These are phyloP conservation scores for Linepithema humile DNA, from an alignment of 1,140 invertebrate species.

Conservation along the genomic window DNA sequence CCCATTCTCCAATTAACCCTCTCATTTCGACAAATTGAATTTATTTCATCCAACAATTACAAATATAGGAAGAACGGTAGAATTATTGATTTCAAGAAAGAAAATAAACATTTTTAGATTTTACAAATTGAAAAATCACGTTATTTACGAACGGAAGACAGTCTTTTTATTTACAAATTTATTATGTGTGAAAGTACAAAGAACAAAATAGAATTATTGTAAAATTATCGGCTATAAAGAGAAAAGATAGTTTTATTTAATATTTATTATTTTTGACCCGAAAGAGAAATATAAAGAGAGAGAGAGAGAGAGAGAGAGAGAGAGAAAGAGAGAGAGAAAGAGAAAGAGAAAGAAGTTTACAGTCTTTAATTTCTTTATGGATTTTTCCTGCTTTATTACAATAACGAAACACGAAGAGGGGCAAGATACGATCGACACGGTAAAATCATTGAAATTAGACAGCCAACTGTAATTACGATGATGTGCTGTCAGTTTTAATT, in stretches of 20 bases:
- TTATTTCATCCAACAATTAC: constrained; percentile 9
- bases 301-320: too few species aligned
- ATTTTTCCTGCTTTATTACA: not conserved
- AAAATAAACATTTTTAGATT: not conserved
- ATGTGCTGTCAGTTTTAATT: constrained; percentile 18
- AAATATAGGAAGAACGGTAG: not conserved
- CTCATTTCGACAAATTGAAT: not conserved
- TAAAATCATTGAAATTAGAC: constrained; percentile 21
- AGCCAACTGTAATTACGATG: not conserved
- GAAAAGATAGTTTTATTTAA: not conserved
- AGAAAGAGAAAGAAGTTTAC: not conserved
- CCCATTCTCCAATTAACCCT: not conserved
- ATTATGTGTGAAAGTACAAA: not conserved
- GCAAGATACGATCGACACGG: not conserved
- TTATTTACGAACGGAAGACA: not conserved
- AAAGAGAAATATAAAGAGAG: too few species aligned
- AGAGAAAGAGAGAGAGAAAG: too few species aligned
- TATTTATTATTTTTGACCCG: not conserved
- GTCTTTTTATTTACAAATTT: not conserved
- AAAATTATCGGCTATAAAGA: not conserved
- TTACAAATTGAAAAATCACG: not conserved
- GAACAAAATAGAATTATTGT: not conserved
- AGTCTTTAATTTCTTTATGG: not conserved
- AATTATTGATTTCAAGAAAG: not conserved
- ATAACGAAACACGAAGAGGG: constrained; percentile 1